phyloP scores from a whole-genome alignment of 2,113 vertebrate genomes.

The Phrynosoma platyrhinos region DNA sequence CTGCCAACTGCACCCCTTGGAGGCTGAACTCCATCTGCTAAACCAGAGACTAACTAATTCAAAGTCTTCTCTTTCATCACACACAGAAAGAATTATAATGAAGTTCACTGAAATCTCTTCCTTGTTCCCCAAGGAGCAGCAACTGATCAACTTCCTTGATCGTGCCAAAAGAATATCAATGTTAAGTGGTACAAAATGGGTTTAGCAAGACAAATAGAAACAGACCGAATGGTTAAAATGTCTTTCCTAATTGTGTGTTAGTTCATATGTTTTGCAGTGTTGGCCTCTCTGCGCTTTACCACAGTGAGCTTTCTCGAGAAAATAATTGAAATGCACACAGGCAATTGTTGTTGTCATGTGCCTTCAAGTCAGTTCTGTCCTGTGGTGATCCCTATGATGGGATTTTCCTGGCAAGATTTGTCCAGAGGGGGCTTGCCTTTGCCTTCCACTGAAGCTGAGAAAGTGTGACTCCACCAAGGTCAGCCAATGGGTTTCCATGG shows the following conservation, averaged over 20 bases:
- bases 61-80: constrained; percentile 26
- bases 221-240: background rate
- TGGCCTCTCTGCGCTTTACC: background rate
- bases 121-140: background rate
- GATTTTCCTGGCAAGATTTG: too few species aligned
- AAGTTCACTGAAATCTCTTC: background rate
- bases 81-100: constrained; percentile 31
- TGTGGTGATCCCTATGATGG: too few species aligned
- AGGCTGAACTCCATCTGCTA: constrained; percentile 25
- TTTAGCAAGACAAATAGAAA: background rate
- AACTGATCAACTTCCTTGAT: background rate
- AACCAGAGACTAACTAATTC: constrained; percentile 29
- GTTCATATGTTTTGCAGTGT: background rate
- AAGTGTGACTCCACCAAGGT: too few species aligned
- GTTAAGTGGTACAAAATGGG: background rate
- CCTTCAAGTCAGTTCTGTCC: too few species aligned
- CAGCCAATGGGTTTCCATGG: too few species aligned
- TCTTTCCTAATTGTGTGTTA: background rate
- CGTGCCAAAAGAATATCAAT: background rate
- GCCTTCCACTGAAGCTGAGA: too few species aligned
- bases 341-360: background rate
- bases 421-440: too few species aligned
- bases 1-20: background rate
- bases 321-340: background rate
- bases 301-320: background rate